phyloP scores from a whole-genome alignment of 2,113 vertebrate genomes.

The Cryptotis parvus region DNA sequence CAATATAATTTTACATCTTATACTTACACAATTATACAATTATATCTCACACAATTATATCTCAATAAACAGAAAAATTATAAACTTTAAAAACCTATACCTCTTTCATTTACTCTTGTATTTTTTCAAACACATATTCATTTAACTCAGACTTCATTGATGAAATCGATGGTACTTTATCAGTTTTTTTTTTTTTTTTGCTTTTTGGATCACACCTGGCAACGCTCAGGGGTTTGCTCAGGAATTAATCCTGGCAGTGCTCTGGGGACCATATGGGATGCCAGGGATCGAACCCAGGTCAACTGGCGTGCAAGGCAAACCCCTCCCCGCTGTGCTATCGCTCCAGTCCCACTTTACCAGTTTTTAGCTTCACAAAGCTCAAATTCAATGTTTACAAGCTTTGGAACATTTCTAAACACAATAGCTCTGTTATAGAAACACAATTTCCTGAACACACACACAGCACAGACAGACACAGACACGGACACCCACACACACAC shows the following conservation, averaged over 20 bases:
- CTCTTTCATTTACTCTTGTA: not conserved
- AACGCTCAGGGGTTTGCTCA: too few species aligned
- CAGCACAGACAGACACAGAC: not conserved
- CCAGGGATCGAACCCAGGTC: too few species aligned
- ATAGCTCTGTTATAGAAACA: not conserved
- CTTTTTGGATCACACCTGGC: too few species aligned
- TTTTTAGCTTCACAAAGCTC: not conserved
- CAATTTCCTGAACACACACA: not conserved
- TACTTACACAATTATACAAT: not conserved
- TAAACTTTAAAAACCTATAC: not conserved
- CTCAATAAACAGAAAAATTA: not conserved
- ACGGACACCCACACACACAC: not conserved
- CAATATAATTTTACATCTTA: not conserved
- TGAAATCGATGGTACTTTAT: not conserved
- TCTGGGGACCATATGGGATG: too few species aligned
- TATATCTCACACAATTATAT: not conserved
- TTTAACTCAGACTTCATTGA: not conserved
- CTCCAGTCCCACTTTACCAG: too few species aligned
- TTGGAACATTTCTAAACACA: not conserved
- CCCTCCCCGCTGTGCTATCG: too few species aligned
- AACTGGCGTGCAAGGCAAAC: too few species aligned
- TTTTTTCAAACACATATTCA: not conserved
- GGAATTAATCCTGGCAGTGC: too few species aligned
- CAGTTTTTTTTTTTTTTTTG: too few species aligned
- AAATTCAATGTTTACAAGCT: not conserved